Conservation (phyloP, 2,113 vertebrate genomes). For the Crotophaga sulcirostris region DNA sequence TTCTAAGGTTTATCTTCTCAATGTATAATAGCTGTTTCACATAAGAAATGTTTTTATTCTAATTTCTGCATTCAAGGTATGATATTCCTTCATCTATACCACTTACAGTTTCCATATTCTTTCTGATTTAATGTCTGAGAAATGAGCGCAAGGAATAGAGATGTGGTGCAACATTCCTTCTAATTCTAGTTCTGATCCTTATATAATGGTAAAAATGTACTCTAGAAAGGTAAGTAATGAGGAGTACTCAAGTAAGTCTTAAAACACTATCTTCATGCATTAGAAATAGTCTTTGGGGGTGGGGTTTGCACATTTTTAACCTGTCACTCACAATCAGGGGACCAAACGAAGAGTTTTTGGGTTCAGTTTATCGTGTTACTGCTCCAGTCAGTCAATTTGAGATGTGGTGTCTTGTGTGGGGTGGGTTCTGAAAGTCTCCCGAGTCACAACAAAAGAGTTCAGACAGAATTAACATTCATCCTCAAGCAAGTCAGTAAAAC, state of each 20-base stretch:
- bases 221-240: neutral
- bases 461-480: neutral
- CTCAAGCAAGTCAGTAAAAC: rapidly evolving
- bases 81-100: neutral
- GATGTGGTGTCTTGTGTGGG: neutral
- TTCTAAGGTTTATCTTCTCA: neutral
- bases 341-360: neutral
- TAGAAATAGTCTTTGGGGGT: neutral
- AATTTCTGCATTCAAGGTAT: neutral
- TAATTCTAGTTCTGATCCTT: neutral
- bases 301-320: neutral
- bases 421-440: neutral
- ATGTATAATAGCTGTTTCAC: neutral
- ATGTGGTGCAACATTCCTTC: neutral
- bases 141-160: neutral
- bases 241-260: neutral
- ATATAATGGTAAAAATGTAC: neutral
- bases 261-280: neutral
- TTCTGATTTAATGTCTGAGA: neutral
- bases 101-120: neutral
- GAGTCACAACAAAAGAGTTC: neutral
- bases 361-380: rapidly evolving
- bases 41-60: neutral
- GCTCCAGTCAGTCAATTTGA: no score
- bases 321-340: neutral